Conservation (phyloP, 2,888 invertebrate species). For the Augochlorella aurata region DNA sequence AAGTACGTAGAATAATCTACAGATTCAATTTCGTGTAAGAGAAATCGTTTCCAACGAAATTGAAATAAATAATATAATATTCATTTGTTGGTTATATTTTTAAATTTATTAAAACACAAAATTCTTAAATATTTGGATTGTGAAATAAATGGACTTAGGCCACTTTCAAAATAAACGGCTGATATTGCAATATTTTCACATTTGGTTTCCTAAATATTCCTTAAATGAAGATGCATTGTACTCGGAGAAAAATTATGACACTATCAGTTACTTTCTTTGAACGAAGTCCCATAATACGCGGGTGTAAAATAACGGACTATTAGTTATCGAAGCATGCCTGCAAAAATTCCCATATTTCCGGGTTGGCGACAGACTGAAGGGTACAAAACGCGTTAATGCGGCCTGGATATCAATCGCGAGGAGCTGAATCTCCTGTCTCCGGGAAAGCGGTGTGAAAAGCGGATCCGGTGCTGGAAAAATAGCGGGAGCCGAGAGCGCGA, state of each 20-base stretch:
- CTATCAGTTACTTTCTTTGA: not conserved
- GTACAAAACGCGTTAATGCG: conserved; percentile 1
- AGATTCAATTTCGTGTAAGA: not conserved
- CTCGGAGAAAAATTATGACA: no score
- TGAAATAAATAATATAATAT: not conserved
- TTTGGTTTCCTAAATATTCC: no score
- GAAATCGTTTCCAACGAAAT: not conserved
- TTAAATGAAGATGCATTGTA: no score
- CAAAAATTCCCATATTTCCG: not conserved
- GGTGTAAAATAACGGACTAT: not conserved
- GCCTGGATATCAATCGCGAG: conserved; percentile 6
- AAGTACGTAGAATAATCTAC: not conserved
- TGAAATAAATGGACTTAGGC: no score
- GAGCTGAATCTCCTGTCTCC: not conserved
- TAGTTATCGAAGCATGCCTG: not conserved
- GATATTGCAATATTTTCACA: no score
- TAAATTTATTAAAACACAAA: no score
- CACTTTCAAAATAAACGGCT: no score
- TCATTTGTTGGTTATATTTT: no score
- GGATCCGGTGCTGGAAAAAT: not conserved
- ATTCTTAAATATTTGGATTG: no score
- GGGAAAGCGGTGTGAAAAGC: no score
- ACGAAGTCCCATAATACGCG: not conserved
- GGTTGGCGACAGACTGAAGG: not conserved
- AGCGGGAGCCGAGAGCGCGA: not conserved